Percentiles rank a stretch among this genome's conserved stretches.
These are phyloP conservation scores for Promerops cafer DNA, from an alignment of 2,113 vertebrate species.

Conservation along the genomic window DNA sequence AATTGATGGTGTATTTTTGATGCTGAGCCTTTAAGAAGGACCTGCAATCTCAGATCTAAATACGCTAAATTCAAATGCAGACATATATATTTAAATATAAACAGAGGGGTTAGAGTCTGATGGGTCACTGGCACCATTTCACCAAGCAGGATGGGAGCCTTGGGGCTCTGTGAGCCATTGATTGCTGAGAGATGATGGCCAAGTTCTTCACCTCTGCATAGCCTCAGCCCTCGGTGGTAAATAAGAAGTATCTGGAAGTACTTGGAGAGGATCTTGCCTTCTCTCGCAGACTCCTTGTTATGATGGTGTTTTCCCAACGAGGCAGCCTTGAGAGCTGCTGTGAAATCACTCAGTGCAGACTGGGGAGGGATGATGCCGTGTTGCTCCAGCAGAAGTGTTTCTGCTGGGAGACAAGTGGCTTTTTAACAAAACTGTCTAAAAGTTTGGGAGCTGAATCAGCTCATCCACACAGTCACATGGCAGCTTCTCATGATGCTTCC, in stretches of 20 bases:
- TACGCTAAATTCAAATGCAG: not conserved
- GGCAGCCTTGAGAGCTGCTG: not conserved
- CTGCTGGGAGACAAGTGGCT: not conserved
- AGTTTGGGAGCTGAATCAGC: not conserved
- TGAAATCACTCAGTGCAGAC: not conserved
- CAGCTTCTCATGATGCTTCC: not conserved
- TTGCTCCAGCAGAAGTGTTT: not conserved
- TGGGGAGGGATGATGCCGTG: not conserved
- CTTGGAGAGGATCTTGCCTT: not conserved
- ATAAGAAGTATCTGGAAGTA: not conserved
- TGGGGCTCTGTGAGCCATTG: not conserved
- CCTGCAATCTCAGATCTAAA: not conserved
- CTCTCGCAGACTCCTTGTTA: not conserved
- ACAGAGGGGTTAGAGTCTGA: not conserved
- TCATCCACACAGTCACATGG: not conserved
- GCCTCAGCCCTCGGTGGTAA: not conserved
- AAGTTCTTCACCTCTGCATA: accelerated
- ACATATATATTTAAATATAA: not conserved
- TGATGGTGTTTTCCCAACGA: accelerated
- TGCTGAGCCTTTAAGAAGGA: not conserved
- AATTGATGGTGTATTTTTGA: not conserved
- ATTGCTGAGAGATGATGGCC: not conserved
- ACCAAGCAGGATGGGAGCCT: not conserved
- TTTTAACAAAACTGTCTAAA: not conserved
- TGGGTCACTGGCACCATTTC: not conserved